Evolutionary conservation across 92 coral and sea anemone genomes (phyloP).

Genomic region (Meandrina meandrites): DNA sequence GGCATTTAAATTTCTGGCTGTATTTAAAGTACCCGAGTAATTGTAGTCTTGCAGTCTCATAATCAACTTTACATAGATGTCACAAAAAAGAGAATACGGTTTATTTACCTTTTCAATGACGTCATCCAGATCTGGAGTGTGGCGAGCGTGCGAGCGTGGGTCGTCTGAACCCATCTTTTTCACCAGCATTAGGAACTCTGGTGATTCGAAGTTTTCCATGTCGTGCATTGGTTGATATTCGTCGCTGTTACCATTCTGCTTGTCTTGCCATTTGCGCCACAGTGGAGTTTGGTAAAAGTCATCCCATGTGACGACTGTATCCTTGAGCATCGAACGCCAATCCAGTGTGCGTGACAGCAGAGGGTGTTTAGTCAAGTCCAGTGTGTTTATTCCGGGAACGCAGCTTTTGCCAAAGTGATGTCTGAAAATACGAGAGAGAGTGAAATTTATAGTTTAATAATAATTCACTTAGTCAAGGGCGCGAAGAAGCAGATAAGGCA

Average conservation of each 20-base stretch:
- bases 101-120: conserved; percentile 16
- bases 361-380: conserved; percentile 17
- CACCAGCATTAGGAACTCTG: conserved; percentile 16
- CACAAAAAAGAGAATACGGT: neutral
- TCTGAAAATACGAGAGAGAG: neutral
- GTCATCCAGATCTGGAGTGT: conserved; percentile 12
- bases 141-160: neutral
- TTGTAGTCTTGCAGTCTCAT: no score
- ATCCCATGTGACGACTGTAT: conserved; percentile 11
- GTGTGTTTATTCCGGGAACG: conserved; percentile 29
- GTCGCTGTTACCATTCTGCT: neutral
- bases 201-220: conserved; percentile 9
- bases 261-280: conserved; percentile 39
- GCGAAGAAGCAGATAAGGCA: neutral
- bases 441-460: neutral
- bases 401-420: conserved; percentile 39
- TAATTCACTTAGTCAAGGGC: neutral
- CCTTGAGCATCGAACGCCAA: conserved; percentile 10
- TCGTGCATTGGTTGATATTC: conserved; percentile 25
- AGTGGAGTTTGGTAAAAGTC: conserved; percentile 20
- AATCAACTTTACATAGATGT: no score
- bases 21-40: no score
- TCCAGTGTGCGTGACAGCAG: conserved; percentile 35
- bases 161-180: neutral
- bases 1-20: no score